These are phyloP conservation scores for Ganaspis sp. DNA, from an alignment of 1,140 invertebrate genomes.

Conservation along the genomic window DNA sequence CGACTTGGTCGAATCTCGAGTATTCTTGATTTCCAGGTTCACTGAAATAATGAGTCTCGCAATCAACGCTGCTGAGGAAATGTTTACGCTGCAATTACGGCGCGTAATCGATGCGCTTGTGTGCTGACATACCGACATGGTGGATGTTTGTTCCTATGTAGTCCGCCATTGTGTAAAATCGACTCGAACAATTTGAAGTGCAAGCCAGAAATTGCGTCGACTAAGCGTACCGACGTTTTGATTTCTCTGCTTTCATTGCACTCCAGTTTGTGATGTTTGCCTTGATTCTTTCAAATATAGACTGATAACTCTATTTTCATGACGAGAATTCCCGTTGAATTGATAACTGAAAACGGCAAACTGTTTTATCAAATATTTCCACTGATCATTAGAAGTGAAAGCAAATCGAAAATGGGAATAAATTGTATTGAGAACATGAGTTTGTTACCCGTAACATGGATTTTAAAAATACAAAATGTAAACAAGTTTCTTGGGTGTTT, in stretches of 20 bases:
- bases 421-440: too few relatives aligned
- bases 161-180: constrained; percentile 25
- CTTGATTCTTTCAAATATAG: constrained; percentile 3
- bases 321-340: neutral
- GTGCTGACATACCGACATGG: constrained; percentile 40
- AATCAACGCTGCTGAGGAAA: constrained; percentile 65
- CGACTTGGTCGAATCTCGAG: constrained; percentile 62
- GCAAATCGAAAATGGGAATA: too few relatives aligned
- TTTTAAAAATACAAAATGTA: too few relatives aligned
- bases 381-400: too few relatives aligned
- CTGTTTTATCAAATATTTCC: neutral
- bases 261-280: constrained; percentile 5
- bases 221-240: constrained; percentile 18
- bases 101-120: constrained; percentile 27
- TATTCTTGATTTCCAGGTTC: constrained; percentile 62
- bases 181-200: constrained; percentile 22
- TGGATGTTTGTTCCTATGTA: constrained; percentile 43
- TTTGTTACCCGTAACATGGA: too few relatives aligned
- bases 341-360: constrained; percentile 8
- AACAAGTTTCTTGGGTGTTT: too few relatives aligned
- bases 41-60: constrained; percentile 72
- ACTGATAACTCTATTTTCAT: neutral
- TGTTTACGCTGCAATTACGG: constrained; percentile 71
- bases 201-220: constrained; percentile 20
- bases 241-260: constrained; percentile 13